phyloP scores from a whole-genome alignment of 2,888 invertebrate species.

The Temnothorax ravouxi region DNA sequence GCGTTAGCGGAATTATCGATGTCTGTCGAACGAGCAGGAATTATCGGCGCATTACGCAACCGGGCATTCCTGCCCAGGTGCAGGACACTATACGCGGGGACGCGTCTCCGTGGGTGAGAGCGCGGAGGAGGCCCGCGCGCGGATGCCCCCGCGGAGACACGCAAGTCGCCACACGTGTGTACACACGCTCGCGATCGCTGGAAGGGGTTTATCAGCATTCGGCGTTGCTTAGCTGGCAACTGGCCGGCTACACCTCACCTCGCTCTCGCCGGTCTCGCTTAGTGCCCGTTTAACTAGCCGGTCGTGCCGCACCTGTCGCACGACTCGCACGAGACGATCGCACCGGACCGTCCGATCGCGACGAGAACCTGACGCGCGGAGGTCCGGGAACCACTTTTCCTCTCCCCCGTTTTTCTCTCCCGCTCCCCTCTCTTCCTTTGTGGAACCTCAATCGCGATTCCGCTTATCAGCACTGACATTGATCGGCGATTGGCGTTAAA shows the following conservation, averaged over 20 bases:
- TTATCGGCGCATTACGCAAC: constrained; percentile 2
- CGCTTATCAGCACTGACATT: neutral
- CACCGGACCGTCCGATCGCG: neutral
- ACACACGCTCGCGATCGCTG: constrained; percentile 67
- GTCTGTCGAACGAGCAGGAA: constrained; percentile 7
- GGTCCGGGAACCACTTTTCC: neutral
- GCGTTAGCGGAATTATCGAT: constrained; percentile 1
- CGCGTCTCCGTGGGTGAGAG: constrained; percentile 37
- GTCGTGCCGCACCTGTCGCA: constrained; percentile 59
- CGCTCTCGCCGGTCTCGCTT: constrained; percentile 61
- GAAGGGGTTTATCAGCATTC: constrained; percentile 80
- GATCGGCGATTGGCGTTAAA: neutral
- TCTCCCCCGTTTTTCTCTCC: constrained; percentile 18
- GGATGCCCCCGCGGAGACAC: constrained; percentile 60
- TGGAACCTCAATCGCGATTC: neutral
- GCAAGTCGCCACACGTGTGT: constrained; percentile 65
- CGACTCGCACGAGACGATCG: constrained; percentile 12
- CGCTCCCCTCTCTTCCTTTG: neutral
- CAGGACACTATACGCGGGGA: neutral
- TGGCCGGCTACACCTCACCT: constrained; percentile 67
- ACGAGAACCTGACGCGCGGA: neutral
- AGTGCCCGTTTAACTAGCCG: constrained; percentile 72
- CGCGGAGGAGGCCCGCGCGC: constrained; percentile 59
- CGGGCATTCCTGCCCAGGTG: constrained; percentile 8
- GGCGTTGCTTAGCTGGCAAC: constrained; percentile 74